phyloP scores from a whole-genome alignment of 1,140 invertebrate genomes.

The Penaeus japonicus region DNA sequence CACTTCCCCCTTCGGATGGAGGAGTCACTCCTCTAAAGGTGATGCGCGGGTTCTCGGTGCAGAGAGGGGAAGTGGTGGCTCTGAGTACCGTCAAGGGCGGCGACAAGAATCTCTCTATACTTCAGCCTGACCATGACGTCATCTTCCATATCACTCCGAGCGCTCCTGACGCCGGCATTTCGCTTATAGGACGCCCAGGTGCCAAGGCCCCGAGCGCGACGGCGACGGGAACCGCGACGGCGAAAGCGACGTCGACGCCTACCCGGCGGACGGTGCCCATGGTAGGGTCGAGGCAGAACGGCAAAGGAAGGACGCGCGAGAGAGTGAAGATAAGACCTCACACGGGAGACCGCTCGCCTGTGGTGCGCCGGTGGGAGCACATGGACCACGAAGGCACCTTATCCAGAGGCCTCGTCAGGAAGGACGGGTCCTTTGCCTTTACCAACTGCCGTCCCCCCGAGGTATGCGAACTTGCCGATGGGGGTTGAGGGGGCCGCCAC shows the following conservation, averaged over 20 bases:
- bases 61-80: slow-evolving; percentile 39
- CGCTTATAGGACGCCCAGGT: slow-evolving; percentile 6
- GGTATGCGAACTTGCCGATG: background rate
- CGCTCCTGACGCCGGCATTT: slow-evolving; percentile 12
- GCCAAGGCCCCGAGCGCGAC: background rate
- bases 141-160: slow-evolving; percentile 33
- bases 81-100: background rate
- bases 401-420: slow-evolving; percentile 23
- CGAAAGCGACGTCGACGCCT: too few species aligned
- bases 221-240: background rate
- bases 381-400: slow-evolving; percentile 35
- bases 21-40: background rate
- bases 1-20: background rate
- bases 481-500: background rate
- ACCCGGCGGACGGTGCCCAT: too few species aligned
- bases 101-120: background rate
- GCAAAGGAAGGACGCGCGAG: too few species aligned
- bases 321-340: too few species aligned
- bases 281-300: too few species aligned
- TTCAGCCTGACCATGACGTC: slow-evolving; percentile 36
- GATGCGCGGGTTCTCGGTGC: slow-evolving; percentile 25
- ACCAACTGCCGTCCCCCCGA: slow-evolving; percentile 38
- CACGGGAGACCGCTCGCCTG: background rate
- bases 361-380: slow-evolving; percentile 40
- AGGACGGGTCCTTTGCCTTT: slow-evolving; percentile 39